Base-by-base conservation (phyloP, 2,113 vertebrate genomes). In the Aleadryas rufinucha region DNA sequence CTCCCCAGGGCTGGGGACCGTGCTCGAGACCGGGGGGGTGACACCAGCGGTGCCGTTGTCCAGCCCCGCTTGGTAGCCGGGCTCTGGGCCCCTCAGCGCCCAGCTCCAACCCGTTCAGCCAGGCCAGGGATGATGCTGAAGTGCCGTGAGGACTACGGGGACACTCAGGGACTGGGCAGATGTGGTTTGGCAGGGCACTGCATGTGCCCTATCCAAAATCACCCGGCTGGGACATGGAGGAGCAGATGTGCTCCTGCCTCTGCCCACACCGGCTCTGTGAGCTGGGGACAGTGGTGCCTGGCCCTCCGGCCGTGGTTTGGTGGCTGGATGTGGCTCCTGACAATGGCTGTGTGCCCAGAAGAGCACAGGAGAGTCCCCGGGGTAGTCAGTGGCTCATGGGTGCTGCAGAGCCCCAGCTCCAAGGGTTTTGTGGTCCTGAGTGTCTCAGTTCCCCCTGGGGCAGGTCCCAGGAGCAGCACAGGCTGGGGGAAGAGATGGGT, bases 241-340 rank as follows among this genome's bases (percentile, higher is more conserved):
- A 54, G 65, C 35, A 39, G 65, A 47, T 57, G 35, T 27, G 81
- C 54, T 68, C 44, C 89, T n/a, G 8, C 35, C 39, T 45, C 52
- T 87, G 47, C 87, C 61, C 3, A 0, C 53, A 7, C 7, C 0
- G 0, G 41, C 49, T 56, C 70, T 11, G 2, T 3, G n/a, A 14
- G 54, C 54, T 76, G 63, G 41, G 30, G 8, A 11, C 37, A 31
- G 54, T 1, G 0, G 39, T 74, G 39, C 52, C 28, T 5, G 4
- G 20, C 21, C 10, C 63, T 56, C 26, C 0, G 0, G 41, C 54
- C 7, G 1, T 22, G 44, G 8, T 28, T 64, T 52, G 24, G 35
- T 31, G 84, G 30, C 88, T 33, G 85, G 30, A 53, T 37, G 39
- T 2, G 13, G 35, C 45, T 42, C 37, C 39, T 44, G 42, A 14